These are phyloP conservation scores for Bombycilla garrulus DNA, from an alignment of 2,113 vertebrate species.

Conservation along the genomic window DNA sequence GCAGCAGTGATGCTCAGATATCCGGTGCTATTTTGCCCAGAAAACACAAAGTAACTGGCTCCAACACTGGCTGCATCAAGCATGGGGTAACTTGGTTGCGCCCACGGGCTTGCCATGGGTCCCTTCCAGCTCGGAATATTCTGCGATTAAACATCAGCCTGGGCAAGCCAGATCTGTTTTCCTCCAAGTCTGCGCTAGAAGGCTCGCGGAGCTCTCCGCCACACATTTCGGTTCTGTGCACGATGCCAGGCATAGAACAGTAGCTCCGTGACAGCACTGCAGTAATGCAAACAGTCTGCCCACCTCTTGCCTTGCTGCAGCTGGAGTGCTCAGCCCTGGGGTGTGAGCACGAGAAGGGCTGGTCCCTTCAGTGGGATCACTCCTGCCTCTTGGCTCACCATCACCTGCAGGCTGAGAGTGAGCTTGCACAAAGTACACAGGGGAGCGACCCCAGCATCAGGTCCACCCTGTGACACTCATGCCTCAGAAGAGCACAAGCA, in stretches of 20 bases:
- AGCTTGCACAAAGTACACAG: not conserved
- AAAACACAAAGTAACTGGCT: not conserved
- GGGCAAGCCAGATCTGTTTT: not conserved
- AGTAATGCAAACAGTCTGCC: not conserved
- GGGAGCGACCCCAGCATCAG: not conserved
- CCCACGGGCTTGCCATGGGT: accelerated
- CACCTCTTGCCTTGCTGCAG: not conserved
- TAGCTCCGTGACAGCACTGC: not conserved
- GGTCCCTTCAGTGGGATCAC: not conserved
- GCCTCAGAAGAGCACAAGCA: not conserved
- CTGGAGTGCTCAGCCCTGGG: not conserved
- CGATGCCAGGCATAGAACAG: not conserved
- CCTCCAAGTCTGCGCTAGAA: not conserved
- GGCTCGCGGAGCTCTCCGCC: accelerated
- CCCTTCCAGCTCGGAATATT: not conserved
- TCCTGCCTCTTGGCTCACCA: not conserved
- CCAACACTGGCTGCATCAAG: not conserved
- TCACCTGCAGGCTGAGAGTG: accelerated
- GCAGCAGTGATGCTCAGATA: not conserved
- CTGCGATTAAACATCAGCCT: not conserved
- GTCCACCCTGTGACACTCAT: not conserved
- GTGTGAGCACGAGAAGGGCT: not conserved
- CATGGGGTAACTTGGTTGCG: not conserved
- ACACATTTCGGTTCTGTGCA: accelerated
- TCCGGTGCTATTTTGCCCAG: not conserved